These are phyloP conservation scores for Channa maculata DNA, from an alignment of 2,113 vertebrate species.

Conservation along the genomic window DNA sequence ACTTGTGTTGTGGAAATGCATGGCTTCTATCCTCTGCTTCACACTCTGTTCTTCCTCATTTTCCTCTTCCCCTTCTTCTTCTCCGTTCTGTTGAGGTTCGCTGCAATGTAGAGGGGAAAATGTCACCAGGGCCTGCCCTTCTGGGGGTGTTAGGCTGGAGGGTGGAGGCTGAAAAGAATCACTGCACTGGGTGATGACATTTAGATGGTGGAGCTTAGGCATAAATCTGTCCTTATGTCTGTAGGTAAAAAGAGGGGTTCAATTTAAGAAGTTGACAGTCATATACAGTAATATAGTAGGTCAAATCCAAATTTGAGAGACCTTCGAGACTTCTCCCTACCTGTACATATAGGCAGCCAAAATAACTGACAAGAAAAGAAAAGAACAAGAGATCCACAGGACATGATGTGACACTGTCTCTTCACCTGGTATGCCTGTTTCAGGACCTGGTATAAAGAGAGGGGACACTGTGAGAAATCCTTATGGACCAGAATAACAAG, in stretches of 20 bases:
- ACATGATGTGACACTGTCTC: slow-evolving; percentile 2
- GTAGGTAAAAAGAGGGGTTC: slow-evolving; percentile 10
- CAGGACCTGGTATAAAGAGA: slow-evolving; percentile 36
- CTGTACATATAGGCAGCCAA: slow-evolving; percentile 64
- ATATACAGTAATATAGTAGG: no score
- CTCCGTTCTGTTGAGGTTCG: slow-evolving; percentile 22
- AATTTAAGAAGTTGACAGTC: background rate
- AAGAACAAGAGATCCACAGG: slow-evolving; percentile 60
- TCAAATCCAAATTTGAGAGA: background rate
- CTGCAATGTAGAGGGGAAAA: background rate
- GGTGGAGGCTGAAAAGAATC: slow-evolving; percentile 9
- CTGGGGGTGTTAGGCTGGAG: slow-evolving; percentile 28
- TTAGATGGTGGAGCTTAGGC: slow-evolving; percentile 58
- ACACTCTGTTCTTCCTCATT: slow-evolving; percentile 33
- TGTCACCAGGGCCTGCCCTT: slow-evolving; percentile 63
- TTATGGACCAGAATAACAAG: background rate
- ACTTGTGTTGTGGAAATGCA: slow-evolving; percentile 78
- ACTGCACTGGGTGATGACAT: background rate
- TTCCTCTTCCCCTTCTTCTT: slow-evolving; percentile 25
- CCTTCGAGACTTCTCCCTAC: slow-evolving; percentile 39
- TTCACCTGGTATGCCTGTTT: no score
- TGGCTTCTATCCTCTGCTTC: slow-evolving; percentile 27
- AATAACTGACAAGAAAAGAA: slow-evolving; percentile 53
- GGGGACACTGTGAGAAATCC: slow-evolving; percentile 3
- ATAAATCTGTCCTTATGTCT: slow-evolving; percentile 68